Percentiles rank a stretch among this genome's conserved stretches.
Conservation (phyloP, 2,888 invertebrate genomes). For the Tipula lateralis region DNA sequence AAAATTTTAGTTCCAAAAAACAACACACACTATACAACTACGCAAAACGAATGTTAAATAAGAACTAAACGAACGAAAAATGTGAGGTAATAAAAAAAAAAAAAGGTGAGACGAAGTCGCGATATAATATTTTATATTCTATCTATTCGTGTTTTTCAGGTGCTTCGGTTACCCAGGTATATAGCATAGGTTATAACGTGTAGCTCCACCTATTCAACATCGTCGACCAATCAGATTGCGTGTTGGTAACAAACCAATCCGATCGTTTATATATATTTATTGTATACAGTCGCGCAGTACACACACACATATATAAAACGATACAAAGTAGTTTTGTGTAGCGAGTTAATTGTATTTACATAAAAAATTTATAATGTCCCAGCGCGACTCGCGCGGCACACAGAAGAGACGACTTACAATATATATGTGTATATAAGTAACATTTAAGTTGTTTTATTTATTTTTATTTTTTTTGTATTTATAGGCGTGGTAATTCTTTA, state of each 20-base stretch:
- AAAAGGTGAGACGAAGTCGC: not conserved
- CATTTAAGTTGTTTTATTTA: not conserved
- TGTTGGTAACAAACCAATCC: not conserved
- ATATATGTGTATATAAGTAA: not conserved
- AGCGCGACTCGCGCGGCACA: not conserved
- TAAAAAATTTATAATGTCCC: conserved; percentile 7
- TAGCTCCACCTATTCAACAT: not conserved
- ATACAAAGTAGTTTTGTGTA: not conserved
- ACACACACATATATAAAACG: too few species aligned
- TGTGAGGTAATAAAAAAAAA: conserved; percentile 28
- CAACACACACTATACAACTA: conserved; percentile 20
- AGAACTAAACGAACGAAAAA: conserved; percentile 28
- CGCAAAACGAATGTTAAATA: conserved; percentile 30
- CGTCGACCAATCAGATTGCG: not conserved
- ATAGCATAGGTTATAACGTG: not conserved
- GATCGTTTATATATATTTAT: not conserved
- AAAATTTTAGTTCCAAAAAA: not conserved
- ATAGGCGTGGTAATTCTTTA: conserved; percentile 19
- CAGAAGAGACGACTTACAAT: not conserved
- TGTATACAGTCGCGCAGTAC: too few species aligned
- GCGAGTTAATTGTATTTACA: not conserved
- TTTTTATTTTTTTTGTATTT: not conserved
- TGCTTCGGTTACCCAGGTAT: not conserved
- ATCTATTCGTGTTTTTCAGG: conserved; percentile 21
- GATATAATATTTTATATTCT: not conserved